These are phyloP conservation scores for Ricordea florida DNA, from an alignment of 92 coral and sea anemone species.

Conservation along the genomic window DNA sequence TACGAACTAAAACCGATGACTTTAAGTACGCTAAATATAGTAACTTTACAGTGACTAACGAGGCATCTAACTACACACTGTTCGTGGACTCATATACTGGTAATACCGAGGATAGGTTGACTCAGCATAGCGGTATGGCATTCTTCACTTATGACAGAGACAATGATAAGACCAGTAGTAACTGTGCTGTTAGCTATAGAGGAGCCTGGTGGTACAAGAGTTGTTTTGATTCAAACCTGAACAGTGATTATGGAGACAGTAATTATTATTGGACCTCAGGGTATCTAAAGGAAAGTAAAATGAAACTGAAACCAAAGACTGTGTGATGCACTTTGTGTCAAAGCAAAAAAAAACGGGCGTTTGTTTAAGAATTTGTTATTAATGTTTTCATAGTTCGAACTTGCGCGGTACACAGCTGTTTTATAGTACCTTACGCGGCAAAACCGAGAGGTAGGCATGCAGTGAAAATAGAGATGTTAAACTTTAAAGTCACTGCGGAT, in stretches of 20 bases:
- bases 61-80: conserved; percentile 11
- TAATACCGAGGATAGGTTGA: background rate
- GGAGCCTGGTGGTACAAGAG: background rate
- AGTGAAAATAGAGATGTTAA: too few species aligned
- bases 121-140: background rate
- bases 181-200: background rate
- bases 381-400: too few species aligned
- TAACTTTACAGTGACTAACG: background rate
- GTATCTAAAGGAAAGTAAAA: background rate
- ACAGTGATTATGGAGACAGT: background rate
- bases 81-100: background rate
- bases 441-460: too few species aligned
- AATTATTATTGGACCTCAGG: background rate
- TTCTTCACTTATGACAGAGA: background rate
- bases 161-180: background rate
- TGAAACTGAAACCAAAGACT: background rate
- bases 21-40: background rate
- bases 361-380: too few species aligned
- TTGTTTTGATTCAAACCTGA: background rate
- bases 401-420: too few species aligned
- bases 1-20: background rate
- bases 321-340: too few species aligned
- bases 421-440: too few species aligned
- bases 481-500: too few species aligned
- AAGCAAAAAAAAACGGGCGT: too few species aligned